phyloP scores from a whole-genome alignment of 2,888 invertebrate genomes.

The Cheilosia urbana region DNA sequence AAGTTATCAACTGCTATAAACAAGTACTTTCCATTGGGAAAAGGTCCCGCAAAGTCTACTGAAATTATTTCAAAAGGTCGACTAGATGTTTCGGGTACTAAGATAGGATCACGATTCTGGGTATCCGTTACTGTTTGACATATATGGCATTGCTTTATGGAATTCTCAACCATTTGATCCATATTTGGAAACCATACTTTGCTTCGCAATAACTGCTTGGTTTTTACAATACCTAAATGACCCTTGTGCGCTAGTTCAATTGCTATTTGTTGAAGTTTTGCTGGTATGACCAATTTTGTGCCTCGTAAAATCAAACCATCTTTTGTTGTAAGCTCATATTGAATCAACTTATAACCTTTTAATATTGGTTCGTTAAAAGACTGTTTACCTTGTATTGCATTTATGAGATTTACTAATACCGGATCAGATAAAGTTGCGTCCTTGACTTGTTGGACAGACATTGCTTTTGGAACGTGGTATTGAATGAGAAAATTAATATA shows the following conservation, averaged over 20 bases:
- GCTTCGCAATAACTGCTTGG: no score
- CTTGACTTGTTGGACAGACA: not conserved
- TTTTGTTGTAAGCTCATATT: no score
- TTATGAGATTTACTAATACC: no score
- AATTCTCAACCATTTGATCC: no score
- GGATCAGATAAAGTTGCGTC: no score
- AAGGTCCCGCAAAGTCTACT: not conserved
- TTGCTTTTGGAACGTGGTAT: not conserved
- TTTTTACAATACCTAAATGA: not conserved
- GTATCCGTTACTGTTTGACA: not conserved
- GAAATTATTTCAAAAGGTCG: conserved; percentile 3
- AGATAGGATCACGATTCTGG: not conserved
- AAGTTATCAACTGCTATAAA: not conserved
- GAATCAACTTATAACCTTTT: no score
- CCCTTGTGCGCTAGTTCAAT: not conserved
- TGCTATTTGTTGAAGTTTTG: not conserved
- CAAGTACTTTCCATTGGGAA: not conserved
- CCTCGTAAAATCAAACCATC: no score
- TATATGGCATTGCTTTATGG: not conserved
- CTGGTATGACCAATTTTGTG: no score
- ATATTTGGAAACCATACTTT: no score
- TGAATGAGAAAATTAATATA: not conserved
- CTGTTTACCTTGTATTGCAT: no score
- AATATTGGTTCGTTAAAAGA: no score
- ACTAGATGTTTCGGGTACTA: not conserved